Percentiles rank a stretch among this genome's conserved stretches.
Conservation (phyloP, 2,888 invertebrate species). For the Romanomermis culicivorax region DNA sequence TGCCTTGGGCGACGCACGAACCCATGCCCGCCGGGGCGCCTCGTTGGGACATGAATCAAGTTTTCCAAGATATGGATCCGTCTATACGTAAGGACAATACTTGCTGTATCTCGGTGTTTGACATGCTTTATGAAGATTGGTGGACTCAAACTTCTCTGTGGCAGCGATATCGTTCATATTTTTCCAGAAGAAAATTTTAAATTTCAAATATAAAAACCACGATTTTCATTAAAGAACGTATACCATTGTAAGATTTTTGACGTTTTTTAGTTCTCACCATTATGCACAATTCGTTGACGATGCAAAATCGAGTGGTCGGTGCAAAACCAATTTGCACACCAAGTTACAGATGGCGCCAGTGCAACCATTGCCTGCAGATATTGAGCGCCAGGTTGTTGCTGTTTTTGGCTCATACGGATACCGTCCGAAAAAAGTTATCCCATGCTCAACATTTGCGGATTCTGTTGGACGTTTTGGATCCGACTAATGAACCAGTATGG, state of each 20-base stretch:
- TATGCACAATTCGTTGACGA: constrained; percentile 40
- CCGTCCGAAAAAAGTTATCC: constrained; percentile 37
- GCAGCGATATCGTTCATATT: no score
- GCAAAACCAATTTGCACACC: constrained; percentile 41
- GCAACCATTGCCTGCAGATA: constrained; percentile 41
- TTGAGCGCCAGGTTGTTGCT: constrained; percentile 40
- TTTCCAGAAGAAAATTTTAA: no score
- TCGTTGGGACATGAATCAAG: neutral
- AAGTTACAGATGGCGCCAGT: constrained; percentile 38
- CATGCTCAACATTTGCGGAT: constrained; percentile 39
- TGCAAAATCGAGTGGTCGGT: constrained; percentile 41
- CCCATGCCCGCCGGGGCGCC: neutral
- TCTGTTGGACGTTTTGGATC: constrained; percentile 40
- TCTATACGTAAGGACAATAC: neutral
- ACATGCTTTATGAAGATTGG: constrained; percentile 20
- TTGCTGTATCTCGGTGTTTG: constrained; percentile 11
- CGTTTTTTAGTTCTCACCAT: constrained; percentile 35
- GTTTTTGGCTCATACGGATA: constrained; percentile 39
- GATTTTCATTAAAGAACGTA: no score
- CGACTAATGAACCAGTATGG: constrained; percentile 43
- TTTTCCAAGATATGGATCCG: neutral
- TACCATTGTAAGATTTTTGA: neutral
- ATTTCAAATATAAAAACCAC: no score
- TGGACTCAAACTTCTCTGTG: no score
- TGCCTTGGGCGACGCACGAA: neutral